phyloP scores from a whole-genome alignment of 2,797 vertebrate genomes.

The Cynopterus sphinx region DNA sequence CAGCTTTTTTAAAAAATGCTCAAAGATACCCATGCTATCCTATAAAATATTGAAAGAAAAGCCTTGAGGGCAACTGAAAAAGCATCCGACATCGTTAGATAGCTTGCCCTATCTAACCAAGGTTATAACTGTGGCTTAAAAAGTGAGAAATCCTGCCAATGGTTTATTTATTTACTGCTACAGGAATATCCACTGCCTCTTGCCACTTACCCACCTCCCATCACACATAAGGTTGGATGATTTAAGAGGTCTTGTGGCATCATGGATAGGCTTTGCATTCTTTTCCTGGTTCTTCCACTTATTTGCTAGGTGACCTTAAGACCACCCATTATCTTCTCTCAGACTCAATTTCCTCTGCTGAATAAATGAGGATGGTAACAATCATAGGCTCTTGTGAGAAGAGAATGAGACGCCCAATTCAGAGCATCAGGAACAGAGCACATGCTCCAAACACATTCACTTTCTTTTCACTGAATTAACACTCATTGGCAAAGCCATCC shows the following conservation, averaged over 20 bases:
- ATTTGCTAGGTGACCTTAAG: neutral
- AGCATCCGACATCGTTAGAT: conserved; percentile 30
- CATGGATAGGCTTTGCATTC: neutral
- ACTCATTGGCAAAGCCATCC: neutral
- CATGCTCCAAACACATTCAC: neutral
- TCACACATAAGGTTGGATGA: neutral
- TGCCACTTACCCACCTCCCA: too few species aligned
- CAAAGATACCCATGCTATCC: conserved; percentile 50
- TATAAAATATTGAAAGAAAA: conserved; percentile 71
- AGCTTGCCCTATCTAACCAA: neutral
- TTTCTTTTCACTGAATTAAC: neutral
- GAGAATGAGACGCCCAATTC: neutral
- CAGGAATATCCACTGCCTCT: neutral
- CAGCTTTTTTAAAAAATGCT: neutral
- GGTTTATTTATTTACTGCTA: neutral
- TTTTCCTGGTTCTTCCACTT: neutral
- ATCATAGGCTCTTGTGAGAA: neutral
- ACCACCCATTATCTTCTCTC: neutral
- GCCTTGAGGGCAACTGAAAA: conserved; percentile 52
- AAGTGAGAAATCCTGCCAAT: neutral
- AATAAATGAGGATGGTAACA: neutral
- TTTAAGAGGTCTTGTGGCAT: neutral
- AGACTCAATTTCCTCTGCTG: neutral
- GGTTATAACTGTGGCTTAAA: conserved; percentile 19
- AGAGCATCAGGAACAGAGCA: neutral